These are phyloP conservation scores for Sturmia bella DNA, from an alignment of 2,888 invertebrate genomes.

Conservation along the genomic window DNA sequence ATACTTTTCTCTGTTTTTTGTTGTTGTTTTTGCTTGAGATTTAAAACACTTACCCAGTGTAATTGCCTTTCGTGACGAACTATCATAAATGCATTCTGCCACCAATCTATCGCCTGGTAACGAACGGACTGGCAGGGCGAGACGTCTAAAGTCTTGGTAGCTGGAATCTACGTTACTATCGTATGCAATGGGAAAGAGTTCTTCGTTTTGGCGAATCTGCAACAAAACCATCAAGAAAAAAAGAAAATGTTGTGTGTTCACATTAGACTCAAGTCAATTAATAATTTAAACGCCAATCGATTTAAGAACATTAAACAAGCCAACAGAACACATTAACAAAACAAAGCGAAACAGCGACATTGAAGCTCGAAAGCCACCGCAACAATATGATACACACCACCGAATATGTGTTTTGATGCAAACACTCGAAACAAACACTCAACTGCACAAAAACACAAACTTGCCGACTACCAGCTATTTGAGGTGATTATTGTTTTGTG, in stretches of 20 bases:
- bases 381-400: background rate
- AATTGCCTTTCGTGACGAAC: slow-evolving; percentile 84
- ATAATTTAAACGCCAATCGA: slow-evolving; percentile 63
- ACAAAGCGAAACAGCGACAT: slow-evolving; percentile 49
- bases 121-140: slow-evolving; percentile 84
- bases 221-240: slow-evolving; percentile 60
- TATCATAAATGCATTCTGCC: slow-evolving; percentile 86
- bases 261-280: slow-evolving; percentile 58
- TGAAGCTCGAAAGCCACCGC: slow-evolving; percentile 22
- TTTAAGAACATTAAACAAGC: slow-evolving; percentile 59
- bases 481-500: slow-evolving; percentile 1
- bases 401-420: background rate
- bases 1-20: slow-evolving; percentile 7
- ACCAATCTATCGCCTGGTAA: slow-evolving; percentile 85
- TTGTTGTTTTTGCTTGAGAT: background rate
- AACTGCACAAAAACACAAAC: background rate
- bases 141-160: slow-evolving; percentile 85
- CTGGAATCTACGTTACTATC: slow-evolving; percentile 86
- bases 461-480: slow-evolving; percentile 7
- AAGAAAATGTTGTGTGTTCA: slow-evolving; percentile 54
- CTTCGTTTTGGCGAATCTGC: slow-evolving; percentile 83
- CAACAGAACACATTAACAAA: slow-evolving; percentile 39
- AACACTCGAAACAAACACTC: no score
- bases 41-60: slow-evolving; percentile 82
- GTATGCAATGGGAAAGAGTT: slow-evolving; percentile 84